Percentiles rank a stretch among this genome's conserved stretches.
These are phyloP conservation scores for Alauda arvensis DNA, from an alignment of 2,797 vertebrate species.

Conservation along the genomic window DNA sequence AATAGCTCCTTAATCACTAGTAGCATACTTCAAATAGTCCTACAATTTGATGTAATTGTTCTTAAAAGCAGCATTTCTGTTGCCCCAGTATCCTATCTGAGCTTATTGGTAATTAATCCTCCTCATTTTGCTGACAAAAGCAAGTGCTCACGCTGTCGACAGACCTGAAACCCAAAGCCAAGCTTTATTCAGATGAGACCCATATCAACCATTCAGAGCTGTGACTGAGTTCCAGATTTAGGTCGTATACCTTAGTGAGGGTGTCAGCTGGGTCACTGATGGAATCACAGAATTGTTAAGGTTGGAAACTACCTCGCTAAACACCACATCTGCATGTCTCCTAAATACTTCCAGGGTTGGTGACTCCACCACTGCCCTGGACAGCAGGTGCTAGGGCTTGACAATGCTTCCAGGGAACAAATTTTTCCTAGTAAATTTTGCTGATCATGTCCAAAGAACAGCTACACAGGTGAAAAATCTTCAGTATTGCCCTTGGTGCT, in stretches of 20 bases:
- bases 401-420: neutral
- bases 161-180: neutral
- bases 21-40: neutral
- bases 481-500: neutral
- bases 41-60: slow-evolving; percentile 3
- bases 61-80: slow-evolving; percentile 1
- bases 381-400: neutral
- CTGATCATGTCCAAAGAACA: neutral
- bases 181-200: neutral
- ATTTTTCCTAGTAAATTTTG: neutral
- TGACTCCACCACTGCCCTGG: neutral
- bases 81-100: neutral
- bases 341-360: neutral
- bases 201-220: neutral
- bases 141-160: neutral
- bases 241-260: neutral
- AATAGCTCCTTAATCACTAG: slow-evolving; percentile 4
- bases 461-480: neutral
- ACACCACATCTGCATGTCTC: neutral
- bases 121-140: neutral
- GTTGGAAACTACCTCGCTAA: neutral
- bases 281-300: neutral
- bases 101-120: neutral
- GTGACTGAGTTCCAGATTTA: neutral
- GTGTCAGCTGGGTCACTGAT: neutral